phyloP scores from a whole-genome alignment of 92 coral and sea anemone genomes.

The Palythoa grandis region DNA sequence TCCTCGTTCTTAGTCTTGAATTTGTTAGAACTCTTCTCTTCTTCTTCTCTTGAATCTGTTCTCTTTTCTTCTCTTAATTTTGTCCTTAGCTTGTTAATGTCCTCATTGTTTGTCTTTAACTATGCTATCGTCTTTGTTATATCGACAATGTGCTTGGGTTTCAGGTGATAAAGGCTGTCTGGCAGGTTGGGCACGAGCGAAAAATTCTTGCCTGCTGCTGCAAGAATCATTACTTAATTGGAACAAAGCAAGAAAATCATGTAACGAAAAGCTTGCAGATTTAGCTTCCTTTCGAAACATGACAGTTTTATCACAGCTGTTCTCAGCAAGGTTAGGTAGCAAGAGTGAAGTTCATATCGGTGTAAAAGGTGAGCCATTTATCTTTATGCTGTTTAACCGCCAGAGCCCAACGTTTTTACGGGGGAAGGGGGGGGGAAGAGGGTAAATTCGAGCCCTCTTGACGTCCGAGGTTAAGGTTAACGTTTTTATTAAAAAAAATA shows the following conservation, averaged over 20 bases:
- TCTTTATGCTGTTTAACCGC: background rate
- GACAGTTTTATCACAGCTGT: background rate
- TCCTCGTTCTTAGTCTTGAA: too few relatives aligned
- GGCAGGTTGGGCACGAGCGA: conserved; percentile 20
- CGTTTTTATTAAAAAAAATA: too few relatives aligned
- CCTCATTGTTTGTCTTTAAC: background rate
- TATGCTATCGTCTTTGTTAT: background rate
- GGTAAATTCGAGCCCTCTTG: too few relatives aligned
- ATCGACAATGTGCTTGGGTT: background rate
- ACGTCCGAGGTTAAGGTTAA: too few relatives aligned
- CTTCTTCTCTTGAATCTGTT: too few relatives aligned
- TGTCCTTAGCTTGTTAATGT: background rate
- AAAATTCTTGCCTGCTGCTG: conserved; percentile 12
- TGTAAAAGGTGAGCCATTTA: background rate
- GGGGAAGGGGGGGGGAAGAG: too few relatives aligned
- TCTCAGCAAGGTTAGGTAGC: background rate
- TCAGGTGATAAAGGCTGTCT: conserved; percentile 23
- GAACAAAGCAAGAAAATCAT: conserved; percentile 19
- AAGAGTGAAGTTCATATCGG: conserved; percentile 13
- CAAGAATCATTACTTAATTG: conserved; percentile 11
- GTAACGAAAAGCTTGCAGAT: conserved; percentile 27
- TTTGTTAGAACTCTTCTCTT: too few relatives aligned
- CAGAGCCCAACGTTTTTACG: too few relatives aligned
- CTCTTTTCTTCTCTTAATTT: background rate
- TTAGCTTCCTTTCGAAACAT: background rate